Percentiles rank a stretch among this genome's conserved stretches.
phyloP scores from a whole-genome alignment of 2,888 invertebrate genomes.

The Melieria crassipennis region DNA sequence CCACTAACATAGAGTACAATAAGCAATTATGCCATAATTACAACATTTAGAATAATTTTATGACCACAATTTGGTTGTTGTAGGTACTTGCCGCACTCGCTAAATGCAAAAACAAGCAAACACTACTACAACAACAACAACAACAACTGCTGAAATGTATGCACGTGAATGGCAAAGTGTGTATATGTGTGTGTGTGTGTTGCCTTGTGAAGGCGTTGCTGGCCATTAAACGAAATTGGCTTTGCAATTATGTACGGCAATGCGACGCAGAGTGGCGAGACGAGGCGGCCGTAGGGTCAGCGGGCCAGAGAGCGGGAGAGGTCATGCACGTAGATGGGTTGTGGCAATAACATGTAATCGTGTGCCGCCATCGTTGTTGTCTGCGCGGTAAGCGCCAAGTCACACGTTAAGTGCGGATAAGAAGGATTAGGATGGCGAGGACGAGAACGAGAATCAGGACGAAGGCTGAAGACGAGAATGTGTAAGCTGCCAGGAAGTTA shows the following conservation, averaged over 20 bases:
- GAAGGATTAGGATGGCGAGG: no score
- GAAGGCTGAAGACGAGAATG: no score
- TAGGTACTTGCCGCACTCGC: background rate
- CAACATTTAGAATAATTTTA: background rate
- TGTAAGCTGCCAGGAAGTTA: no score
- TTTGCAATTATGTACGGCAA: background rate
- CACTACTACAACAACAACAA: background rate
- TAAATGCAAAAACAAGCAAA: no score
- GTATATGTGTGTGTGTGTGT: background rate
- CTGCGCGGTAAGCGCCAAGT: no score
- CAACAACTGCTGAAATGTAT: background rate
- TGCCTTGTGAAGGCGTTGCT: background rate
- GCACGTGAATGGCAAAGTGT: background rate
- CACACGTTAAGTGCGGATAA: no score
- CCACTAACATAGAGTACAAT: background rate
- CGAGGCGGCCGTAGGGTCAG: background rate
- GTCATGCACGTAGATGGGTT: background rate
- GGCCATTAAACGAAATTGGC: slow-evolving; percentile 11
- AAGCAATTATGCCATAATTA: background rate
- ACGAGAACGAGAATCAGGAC: no score
- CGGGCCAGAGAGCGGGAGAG: background rate
- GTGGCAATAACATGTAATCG: no score
- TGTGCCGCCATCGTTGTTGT: no score
- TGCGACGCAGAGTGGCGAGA: no score
- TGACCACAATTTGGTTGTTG: background rate